phyloP scores from a whole-genome alignment of 2,888 invertebrate species.

The Calameuta filiformis region DNA sequence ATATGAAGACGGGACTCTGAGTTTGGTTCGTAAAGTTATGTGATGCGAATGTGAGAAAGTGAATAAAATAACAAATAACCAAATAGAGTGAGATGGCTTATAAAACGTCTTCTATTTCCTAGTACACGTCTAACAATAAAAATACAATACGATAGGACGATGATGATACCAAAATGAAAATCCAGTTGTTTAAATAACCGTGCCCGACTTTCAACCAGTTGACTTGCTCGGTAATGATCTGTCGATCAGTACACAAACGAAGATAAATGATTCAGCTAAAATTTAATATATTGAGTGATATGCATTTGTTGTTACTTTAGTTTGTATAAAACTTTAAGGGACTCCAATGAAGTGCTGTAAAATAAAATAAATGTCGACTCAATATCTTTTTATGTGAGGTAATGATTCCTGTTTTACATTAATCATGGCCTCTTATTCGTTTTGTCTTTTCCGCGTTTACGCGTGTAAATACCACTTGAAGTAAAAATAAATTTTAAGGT shows the following conservation, averaged over 20 bases:
- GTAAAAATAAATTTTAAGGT: neutral
- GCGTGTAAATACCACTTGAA: neutral
- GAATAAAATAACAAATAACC: conserved; percentile 1
- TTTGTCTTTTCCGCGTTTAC: neutral
- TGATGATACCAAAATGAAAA: neutral
- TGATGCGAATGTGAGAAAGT: neutral
- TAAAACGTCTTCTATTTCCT: neutral
- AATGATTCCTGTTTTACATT: neutral
- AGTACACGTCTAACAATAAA: neutral
- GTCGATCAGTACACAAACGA: neutral
- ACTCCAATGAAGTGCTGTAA: conserved; percentile 41
- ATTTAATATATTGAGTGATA: conserved; percentile 22
- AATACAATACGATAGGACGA: neutral
- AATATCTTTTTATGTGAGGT: neutral
- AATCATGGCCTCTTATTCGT: neutral
- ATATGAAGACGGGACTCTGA: neutral
- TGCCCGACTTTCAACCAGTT: neutral
- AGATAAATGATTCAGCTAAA: neutral
- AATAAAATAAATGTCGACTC: conserved; percentile 43
- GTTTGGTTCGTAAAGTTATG: neutral
- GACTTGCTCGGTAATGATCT: neutral
- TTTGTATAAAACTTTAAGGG: conserved; percentile 31
- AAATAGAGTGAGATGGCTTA: neutral
- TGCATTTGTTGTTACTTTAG: conserved; percentile 36
- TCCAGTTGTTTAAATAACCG: neutral